Conservation (phyloP, 2,888 invertebrate genomes). For the Lasioglossum villosulum region DNA sequence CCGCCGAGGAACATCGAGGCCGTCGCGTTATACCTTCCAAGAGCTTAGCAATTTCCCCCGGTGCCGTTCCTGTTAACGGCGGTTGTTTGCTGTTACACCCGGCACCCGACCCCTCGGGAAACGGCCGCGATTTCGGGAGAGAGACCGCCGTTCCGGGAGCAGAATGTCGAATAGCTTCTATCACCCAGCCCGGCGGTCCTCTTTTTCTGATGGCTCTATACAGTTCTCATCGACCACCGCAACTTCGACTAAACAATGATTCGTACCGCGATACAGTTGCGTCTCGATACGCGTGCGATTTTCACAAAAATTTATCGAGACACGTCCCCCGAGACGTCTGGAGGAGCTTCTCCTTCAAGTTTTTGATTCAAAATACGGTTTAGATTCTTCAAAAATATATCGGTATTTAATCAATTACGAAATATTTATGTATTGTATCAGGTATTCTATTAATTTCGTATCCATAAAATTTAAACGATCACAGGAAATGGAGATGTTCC, state of each 20-base stretch:
- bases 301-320: background rate
- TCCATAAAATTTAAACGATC: too few relatives aligned
- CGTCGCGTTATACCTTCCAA: slow-evolving; percentile 21
- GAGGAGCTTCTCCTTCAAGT: too few relatives aligned
- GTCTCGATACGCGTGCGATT: too few relatives aligned
- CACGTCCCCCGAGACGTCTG: background rate
- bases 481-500: too few relatives aligned
- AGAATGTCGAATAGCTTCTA: slow-evolving; percentile 18
- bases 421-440: too few relatives aligned
- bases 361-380: too few relatives aligned
- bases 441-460: too few relatives aligned
- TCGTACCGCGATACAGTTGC: background rate
- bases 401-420: too few relatives aligned
- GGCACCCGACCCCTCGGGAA: background rate
- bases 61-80: slow-evolving; percentile 27
- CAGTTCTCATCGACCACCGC: background rate
- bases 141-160: background rate
- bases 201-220: background rate
- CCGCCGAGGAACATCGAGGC: slow-evolving; percentile 26
- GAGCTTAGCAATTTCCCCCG: slow-evolving; percentile 43
- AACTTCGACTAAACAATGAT: background rate
- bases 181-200: background rate
- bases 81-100: slow-evolving; percentile 34
- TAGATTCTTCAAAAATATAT: too few relatives aligned
- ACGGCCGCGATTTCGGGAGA: slow-evolving; percentile 3